Conservation (phyloP, 2,797 vertebrate species). For the Sphenodon punctatus region DNA sequence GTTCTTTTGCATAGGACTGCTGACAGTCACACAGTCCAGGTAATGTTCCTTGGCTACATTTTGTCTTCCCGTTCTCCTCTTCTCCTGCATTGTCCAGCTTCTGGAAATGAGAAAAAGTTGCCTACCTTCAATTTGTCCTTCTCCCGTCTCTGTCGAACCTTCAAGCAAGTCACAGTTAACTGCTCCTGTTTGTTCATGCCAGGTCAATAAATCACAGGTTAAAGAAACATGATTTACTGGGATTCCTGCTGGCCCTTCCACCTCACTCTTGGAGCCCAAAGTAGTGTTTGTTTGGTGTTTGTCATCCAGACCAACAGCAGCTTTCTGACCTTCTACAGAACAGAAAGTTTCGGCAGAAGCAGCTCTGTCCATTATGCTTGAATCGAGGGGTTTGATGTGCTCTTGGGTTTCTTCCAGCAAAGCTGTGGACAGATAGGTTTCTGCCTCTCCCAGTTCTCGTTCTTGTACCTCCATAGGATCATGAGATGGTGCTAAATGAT, state of each 20-base stretch:
- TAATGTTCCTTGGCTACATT: not conserved
- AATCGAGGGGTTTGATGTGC: not conserved
- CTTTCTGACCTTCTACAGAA: not conserved
- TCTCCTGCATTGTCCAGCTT: not conserved
- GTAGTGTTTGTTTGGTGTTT: accelerated
- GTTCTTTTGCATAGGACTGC: not conserved
- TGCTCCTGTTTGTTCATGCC: accelerated
- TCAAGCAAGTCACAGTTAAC: accelerated
- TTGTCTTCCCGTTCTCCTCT: not conserved
- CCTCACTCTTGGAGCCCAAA: accelerated
- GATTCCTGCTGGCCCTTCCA: not conserved
- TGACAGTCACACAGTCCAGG: not conserved
- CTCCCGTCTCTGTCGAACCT: accelerated
- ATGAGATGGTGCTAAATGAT: not conserved
- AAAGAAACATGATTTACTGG: no score
- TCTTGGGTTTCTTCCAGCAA: not conserved
- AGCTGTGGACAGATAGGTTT: not conserved
- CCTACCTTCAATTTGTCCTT: not conserved
- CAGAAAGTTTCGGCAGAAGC: not conserved
- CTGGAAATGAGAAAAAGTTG: not conserved
- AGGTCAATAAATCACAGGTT: accelerated
- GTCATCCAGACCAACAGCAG: not conserved
- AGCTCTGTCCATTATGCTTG: not conserved
- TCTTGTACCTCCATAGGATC: not conserved
- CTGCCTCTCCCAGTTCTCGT: not conserved